phyloP scores from a whole-genome alignment of 2,797 vertebrate genomes.

The Danio aesculapii region DNA sequence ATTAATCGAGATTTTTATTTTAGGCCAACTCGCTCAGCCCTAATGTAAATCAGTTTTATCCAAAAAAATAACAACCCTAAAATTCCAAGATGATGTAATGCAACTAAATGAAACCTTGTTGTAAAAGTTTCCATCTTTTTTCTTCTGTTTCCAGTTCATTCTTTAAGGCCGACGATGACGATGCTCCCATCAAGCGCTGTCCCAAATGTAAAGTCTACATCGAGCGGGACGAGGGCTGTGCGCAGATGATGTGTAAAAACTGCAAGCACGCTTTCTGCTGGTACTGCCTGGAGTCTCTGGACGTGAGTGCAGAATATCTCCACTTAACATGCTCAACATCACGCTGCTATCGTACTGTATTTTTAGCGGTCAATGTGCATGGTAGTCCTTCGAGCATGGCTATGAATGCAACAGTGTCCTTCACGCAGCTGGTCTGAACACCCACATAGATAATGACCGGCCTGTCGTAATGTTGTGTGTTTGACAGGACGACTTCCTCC shows the following conservation, averaged over 20 bases:
- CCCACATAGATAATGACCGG: conserved; percentile 37
- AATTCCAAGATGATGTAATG: no score
- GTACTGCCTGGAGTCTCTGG: conserved; percentile 98
- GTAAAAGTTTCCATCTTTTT: background rate
- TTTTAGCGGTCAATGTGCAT: conserved; percentile 14
- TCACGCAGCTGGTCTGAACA: conserved; percentile 39
- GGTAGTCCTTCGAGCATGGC: conserved; percentile 13
- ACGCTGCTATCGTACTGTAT: conserved; percentile 18
- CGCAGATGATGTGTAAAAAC: conserved; percentile 99
- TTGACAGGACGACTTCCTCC: conserved; percentile 94
- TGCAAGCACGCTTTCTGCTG: conserved; percentile 99
- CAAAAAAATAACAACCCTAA: no score
- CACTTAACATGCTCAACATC: background rate
- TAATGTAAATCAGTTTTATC: no score
- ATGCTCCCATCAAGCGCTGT: conserved; percentile 96
- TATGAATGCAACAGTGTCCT: conserved; percentile 34
- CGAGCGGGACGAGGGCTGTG: conserved; percentile 96
- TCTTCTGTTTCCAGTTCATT: conserved; percentile 72
- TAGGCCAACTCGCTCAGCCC: no score
- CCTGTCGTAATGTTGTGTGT: conserved; percentile 45
- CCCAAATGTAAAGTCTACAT: conserved; percentile 99
- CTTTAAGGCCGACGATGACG: conserved; percentile 84
- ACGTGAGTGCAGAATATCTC: conserved; percentile 85
- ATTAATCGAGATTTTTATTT: no score
- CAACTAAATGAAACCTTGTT: no score